These are phyloP conservation scores for Sterna hirundo DNA, from an alignment of 2,113 vertebrate species.

Conservation along the genomic window DNA sequence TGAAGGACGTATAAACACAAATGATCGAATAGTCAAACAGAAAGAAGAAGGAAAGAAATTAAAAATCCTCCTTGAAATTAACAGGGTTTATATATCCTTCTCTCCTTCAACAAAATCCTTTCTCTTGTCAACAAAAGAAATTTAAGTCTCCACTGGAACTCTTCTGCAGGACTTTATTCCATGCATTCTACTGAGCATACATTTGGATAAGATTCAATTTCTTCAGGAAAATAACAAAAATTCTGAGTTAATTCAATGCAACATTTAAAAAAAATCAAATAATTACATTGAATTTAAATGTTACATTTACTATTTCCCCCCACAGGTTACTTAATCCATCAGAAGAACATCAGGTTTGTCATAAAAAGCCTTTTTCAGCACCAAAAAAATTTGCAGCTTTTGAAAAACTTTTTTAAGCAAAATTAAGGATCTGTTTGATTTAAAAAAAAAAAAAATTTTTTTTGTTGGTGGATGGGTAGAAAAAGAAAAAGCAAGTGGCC, in stretches of 20 bases:
- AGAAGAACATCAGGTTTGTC: not conserved
- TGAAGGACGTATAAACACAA: not conserved
- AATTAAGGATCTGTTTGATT: not conserved
- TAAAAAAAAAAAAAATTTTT: not conserved
- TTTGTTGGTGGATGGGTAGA: not conserved
- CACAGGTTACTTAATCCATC: not conserved
- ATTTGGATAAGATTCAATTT: not conserved
- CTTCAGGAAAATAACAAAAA: not conserved
- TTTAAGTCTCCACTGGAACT: not conserved
- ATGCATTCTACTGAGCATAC: not conserved
- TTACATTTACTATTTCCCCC: not conserved
- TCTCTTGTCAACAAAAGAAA: not conserved
- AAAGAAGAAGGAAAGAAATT: not conserved
- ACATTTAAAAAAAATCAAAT: not conserved
- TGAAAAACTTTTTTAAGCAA: not conserved
- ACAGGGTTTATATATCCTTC: fast-evolving
- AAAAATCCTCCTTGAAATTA: not conserved
- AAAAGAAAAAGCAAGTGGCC: not conserved
- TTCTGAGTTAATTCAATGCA: not conserved
- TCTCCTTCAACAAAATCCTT: not conserved
- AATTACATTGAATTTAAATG: not conserved
- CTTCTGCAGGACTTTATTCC: not conserved
- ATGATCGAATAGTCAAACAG: not conserved
- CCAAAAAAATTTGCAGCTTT: not conserved
- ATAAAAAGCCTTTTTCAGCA: not conserved